These are phyloP conservation scores for Magallana angulata DNA, from an alignment of 1,140 invertebrate genomes.

Conservation along the genomic window DNA sequence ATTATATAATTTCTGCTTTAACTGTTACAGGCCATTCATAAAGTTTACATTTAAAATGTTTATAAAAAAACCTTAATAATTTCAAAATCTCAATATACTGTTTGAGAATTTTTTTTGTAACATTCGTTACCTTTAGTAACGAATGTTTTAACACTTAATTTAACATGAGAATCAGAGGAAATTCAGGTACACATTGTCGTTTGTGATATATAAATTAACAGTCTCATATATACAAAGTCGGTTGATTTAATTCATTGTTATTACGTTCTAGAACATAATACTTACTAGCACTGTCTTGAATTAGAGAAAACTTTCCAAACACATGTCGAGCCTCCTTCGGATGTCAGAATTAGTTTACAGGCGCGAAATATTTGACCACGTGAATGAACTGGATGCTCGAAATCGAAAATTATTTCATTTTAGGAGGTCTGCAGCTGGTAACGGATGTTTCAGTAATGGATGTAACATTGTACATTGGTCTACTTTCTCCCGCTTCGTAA, in stretches of 20 bases:
- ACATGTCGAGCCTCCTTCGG: not conserved
- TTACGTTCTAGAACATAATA: not conserved
- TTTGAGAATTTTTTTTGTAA: not conserved
- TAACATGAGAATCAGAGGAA: not conserved
- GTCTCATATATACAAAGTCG: not conserved
- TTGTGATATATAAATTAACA: not conserved
- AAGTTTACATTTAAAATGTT: not conserved
- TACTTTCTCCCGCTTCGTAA: constrained; percentile 9
- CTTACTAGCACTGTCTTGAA: constrained; percentile 13
- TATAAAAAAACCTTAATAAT: constrained; percentile 5
- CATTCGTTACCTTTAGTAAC: constrained; percentile 31
- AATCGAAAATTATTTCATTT: not conserved
- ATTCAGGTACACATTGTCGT: not conserved
- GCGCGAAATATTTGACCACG: constrained; percentile 16
- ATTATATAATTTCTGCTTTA: constrained; percentile 22
- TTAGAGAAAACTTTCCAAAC: not conserved
- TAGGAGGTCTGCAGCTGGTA: not conserved
- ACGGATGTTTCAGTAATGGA: not conserved
- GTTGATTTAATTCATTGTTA: not conserved
- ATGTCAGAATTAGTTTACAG: constrained; percentile 1
- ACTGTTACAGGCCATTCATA: not conserved
- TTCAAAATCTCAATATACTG: not conserved
- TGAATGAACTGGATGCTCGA: not conserved
- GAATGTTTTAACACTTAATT: not conserved
- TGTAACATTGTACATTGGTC: not conserved